Evolutionary conservation across 2,113 vertebrate genomes (phyloP).

Genomic region (Pelecanus crispus): DNA sequence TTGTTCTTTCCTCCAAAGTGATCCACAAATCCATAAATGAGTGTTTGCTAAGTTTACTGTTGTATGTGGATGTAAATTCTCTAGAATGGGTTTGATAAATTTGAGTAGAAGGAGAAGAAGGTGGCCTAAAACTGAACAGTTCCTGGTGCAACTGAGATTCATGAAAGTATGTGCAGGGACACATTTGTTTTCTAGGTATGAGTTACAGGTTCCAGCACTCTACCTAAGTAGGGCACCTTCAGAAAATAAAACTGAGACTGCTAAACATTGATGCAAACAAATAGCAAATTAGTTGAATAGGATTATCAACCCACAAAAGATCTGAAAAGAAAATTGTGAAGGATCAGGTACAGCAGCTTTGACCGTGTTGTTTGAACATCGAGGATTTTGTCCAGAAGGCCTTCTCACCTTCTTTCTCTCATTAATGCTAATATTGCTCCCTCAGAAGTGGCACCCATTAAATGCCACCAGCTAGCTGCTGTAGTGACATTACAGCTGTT

Average conservation of each 20-base stretch:
- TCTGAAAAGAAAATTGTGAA: not conserved
- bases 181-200: not conserved
- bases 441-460: not conserved
- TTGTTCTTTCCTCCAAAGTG: not conserved
- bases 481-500: constrained; percentile 12
- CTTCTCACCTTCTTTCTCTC: not conserved
- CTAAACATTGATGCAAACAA: not conserved
- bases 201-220: not conserved
- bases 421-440: not conserved
- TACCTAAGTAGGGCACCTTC: not conserved
- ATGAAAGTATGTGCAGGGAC: not conserved
- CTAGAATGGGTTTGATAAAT: not conserved
- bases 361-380: not conserved
- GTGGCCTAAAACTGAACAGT: not conserved
- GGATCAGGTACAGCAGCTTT: not conserved
- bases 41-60: not conserved
- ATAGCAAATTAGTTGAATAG: not conserved
- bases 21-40: not conserved
- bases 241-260: not conserved
- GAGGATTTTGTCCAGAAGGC: not conserved
- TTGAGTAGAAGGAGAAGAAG: not conserved
- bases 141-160: not conserved
- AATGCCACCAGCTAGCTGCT: constrained; percentile 11
- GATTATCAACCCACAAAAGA: not conserved
- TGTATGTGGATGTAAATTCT: not conserved